phyloP scores from a whole-genome alignment of 2,797 vertebrate genomes.

The Eurystomus glaucurus region DNA sequence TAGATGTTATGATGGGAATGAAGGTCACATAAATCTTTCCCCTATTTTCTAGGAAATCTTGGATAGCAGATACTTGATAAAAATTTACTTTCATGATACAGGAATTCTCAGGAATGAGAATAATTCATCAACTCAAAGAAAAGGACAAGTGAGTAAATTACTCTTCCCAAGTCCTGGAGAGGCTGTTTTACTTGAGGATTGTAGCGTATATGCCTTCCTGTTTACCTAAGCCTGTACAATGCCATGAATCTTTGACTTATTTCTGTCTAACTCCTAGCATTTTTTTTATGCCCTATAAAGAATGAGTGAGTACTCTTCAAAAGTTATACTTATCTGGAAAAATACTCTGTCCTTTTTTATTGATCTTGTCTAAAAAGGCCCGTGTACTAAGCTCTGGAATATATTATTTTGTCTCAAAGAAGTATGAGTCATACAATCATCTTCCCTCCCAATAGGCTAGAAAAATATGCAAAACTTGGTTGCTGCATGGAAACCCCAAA shows the following conservation, averaged over 20 bases:
- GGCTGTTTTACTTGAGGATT: neutral
- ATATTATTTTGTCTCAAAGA: too few species aligned
- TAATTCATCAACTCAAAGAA: neutral
- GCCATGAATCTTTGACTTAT: neutral
- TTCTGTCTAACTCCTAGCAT: neutral
- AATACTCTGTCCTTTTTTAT: too few species aligned
- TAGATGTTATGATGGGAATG: neutral
- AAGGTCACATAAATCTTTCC: too few species aligned
- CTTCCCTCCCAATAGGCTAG: too few species aligned
- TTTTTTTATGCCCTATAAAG: neutral
- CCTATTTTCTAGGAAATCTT: neutral
- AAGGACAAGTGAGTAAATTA: neutral
- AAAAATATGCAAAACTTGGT: too few species aligned
- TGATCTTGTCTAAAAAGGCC: neutral
- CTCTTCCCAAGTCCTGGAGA: neutral
- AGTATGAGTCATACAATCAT: too few species aligned
- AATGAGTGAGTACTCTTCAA: neutral
- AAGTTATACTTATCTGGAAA: neutral
- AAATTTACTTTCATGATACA: neutral
- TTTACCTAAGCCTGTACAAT: neutral
- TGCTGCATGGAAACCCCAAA: too few species aligned
- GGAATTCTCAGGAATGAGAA: neutral
- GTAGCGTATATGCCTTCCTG: neutral
- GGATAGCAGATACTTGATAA: neutral
- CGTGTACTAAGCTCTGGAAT: neutral